Evolutionary conservation across 2,797 vertebrate genomes (phyloP).

Genomic region (Protosalanx chinensis): DNA sequence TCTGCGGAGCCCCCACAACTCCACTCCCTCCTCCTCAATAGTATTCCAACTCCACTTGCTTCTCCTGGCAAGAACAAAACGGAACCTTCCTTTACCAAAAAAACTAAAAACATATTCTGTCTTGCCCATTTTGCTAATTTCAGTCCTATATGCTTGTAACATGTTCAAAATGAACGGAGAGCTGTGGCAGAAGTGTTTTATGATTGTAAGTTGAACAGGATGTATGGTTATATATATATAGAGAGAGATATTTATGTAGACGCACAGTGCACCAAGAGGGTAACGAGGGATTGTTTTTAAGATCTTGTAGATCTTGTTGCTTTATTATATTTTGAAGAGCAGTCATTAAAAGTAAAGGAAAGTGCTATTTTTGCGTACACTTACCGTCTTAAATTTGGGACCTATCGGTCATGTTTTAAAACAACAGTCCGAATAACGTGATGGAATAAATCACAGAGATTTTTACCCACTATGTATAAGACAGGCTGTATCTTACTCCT

Average conservation of each 20-base stretch:
- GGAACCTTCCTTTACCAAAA: conserved; percentile 41
- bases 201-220: conserved; percentile 54
- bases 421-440: conserved; percentile 1
- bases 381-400: conserved; percentile 56
- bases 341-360: conserved; percentile 54
- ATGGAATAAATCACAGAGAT: conserved; percentile 6
- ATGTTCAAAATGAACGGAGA: conserved; percentile 50
- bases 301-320: conserved; percentile 60
- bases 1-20: conserved; percentile 38
- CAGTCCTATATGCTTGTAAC: conserved; percentile 54
- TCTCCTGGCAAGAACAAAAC: conserved; percentile 51
- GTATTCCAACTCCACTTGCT: conserved; percentile 27
- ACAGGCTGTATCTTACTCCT: conserved; percentile 32
- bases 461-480: conserved; percentile 21
- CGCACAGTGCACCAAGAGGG: conserved; percentile 56
- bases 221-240: conserved; percentile 67
- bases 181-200: conserved; percentile 21
- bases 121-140: conserved; percentile 41
- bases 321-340: conserved; percentile 49
- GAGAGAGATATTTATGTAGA: conserved; percentile 74
- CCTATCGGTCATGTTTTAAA: conserved; percentile 14
- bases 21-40: conserved; percentile 33
- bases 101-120: conserved; percentile 38
- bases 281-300: conserved; percentile 71
- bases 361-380: conserved; percentile 69